Base-by-base conservation (phyloP, 2,888 invertebrate genomes). In the Sarcophaga carnaria region DNA sequence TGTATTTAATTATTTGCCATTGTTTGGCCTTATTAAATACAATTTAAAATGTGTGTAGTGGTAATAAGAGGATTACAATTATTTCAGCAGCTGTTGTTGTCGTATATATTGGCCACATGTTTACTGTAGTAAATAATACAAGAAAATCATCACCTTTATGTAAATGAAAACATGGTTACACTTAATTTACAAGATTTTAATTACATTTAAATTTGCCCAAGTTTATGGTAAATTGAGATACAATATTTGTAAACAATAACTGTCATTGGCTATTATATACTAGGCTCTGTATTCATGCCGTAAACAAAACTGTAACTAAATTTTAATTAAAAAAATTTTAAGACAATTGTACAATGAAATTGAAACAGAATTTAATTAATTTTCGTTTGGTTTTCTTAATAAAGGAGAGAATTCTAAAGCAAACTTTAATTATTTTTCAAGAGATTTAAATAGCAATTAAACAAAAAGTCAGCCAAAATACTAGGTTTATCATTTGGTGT, bases 1-100 rank as follows among this genome's bases (percentile, higher is more conserved):
- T 85, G 83, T 78, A 74, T 83, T 88, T 88, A 88, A 88, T 88
- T 88, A 85, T 75, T 83, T 71, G 77, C 83, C 75, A 88, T 88
- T 80, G 88, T 85, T 83, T 71, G 75, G 49, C 66, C 62, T 79
- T 45, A 80, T 72, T 74, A 63, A 37, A 54, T 54, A 83, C 67
- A 83, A 78, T 78, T 37, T 67, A 49, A 37, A 37, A 10, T 37
- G 71, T 72, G 6, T 12, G 27, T 6, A 47, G n/a, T 59, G 22
- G 14, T 1, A n/a, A 17, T 0, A 14, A 27, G 22, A 25, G 0
- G 10, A 8, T 64, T 64, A 25, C 22, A 22, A 14, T 64, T 62
- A 20, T 62, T 10, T 25, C 4, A 25, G 2, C 3, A 27, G 3
- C 4, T 64, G 25, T 27, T 12, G 22, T 22, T 25, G 4, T 64